phyloP scores from a whole-genome alignment of 2,888 invertebrate genomes.

The Chrysolina oricalcia region DNA sequence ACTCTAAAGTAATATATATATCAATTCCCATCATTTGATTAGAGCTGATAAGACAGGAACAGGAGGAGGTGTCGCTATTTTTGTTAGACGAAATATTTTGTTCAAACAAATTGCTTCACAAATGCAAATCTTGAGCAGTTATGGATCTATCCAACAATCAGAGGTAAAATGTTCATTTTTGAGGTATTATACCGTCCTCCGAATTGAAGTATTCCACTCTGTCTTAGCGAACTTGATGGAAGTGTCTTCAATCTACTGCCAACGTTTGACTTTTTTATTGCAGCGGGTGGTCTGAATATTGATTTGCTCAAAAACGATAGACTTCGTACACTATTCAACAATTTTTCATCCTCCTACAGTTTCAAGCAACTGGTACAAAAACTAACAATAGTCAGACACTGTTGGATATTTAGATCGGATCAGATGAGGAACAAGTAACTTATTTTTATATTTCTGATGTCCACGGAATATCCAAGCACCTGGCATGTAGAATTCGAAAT shows the following conservation, averaged over 20 bases:
- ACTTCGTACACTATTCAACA: slow-evolving; percentile 8
- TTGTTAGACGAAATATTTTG: slow-evolving; percentile 1
- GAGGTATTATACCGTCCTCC: slow-evolving; percentile 18
- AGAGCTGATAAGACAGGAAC: too few relatives aligned
- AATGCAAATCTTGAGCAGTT: slow-evolving; percentile 15
- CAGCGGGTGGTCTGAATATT: slow-evolving; percentile 28
- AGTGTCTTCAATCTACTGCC: slow-evolving; percentile 6
- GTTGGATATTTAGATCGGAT: not conserved
- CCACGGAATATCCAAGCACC: slow-evolving; percentile 23
- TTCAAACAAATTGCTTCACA: slow-evolving; percentile 10
- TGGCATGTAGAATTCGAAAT: slow-evolving; percentile 7
- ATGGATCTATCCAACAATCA: slow-evolving; percentile 3
- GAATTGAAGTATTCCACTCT: not conserved
- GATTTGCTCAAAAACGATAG: slow-evolving; percentile 20
- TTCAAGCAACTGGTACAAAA: slow-evolving; percentile 21
- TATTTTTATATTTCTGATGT: slow-evolving; percentile 9
- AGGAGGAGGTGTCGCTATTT: slow-evolving; percentile 15
- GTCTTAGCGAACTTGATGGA: slow-evolving; percentile 2
- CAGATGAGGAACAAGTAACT: slow-evolving; percentile 18
- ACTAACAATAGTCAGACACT: not conserved
- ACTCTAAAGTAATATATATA: not conserved
- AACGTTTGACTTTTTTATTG: slow-evolving; percentile 3
- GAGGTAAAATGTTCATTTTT: slow-evolving; percentile 3
- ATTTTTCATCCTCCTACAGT: slow-evolving; percentile 16
- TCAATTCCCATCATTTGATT: not conserved